Evolutionary conservation across 1,140 invertebrate species (phyloP), one percentile per base, ranked within the genome.

Genomic region (Drosophila varians): DNA sequence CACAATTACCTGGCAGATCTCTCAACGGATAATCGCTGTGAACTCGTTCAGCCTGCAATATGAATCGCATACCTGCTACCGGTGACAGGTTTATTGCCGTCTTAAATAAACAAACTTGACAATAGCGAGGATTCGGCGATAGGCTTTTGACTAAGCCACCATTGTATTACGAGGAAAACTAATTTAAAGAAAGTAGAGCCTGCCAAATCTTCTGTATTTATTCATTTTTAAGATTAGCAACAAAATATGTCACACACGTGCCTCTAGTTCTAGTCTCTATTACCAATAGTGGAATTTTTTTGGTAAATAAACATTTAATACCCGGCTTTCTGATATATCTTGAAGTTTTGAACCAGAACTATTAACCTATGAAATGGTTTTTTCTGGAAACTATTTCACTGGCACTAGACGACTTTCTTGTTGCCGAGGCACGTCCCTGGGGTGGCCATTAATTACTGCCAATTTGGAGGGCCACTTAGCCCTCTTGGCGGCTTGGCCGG

Each of bases 71-170:
- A 19, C 6, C 16, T 31, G 48, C 21, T 45, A 43, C 43, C 51
- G 68, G 61, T 55, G 65, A 69, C 62, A 72, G 48, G 48, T 73
- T 73, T 73, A 73, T 54, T 62, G 48, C 56, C 68, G 68, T 55
- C 68, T 53, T 71, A 40, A n/a, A 73, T 53, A 36, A 61, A 19
- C 21, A 31, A 21, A 36, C 31, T 25, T n/a, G 52, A 14, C 14
- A 28, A 21, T 14, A 55, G 28, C 8, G 14, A 42, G 16, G 38
- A 42, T 42, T 3, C 11, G 14, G 16, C 38, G 8, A 31, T 31
- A 11, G 28, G n/a, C 28, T 31, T 31, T 31, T 31, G 28, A 31
- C 9, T 31, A 2, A 31, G 28, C 9, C 9, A 0, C 11, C 9
- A 1, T 7, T 28, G 2, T 3, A 28, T 28, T 9, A 2, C 7